These are phyloP conservation scores for Drosophila bunnanda DNA, from an alignment of 2,888 invertebrate genomes.

Conservation along the genomic window DNA sequence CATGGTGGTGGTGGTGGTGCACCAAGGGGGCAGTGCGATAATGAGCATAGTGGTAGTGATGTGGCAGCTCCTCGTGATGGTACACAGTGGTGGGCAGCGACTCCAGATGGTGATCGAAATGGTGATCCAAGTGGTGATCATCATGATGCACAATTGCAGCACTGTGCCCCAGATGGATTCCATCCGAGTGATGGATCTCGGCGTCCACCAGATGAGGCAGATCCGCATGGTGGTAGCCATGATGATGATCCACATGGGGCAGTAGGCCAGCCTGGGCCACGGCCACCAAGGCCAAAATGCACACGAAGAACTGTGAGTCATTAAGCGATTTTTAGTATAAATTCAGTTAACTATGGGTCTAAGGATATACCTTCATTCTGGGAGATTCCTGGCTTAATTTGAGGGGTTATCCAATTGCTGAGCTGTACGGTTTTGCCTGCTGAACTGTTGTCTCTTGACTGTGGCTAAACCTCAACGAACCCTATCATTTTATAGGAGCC, in stretches of 20 bases:
- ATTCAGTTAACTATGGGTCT: accelerated
- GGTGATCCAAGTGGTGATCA: conserved; percentile 61
- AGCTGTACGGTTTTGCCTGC: conserved; percentile 60
- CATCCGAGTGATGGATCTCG: conserved; percentile 71
- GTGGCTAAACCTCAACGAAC: conserved; percentile 58
- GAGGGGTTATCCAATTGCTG: conserved; percentile 68
- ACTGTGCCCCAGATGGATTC: conserved; percentile 81
- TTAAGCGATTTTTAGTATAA: neutral
- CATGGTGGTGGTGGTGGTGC: conserved; percentile 65
- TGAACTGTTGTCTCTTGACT: conserved; percentile 79
- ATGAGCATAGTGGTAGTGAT: conserved; percentile 58
- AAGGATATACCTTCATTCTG: conserved; percentile 80
- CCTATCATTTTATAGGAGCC: conserved; percentile 78
- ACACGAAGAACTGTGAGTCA: conserved; percentile 64
- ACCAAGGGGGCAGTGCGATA: conserved; percentile 59
- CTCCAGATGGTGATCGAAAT: conserved; percentile 65
- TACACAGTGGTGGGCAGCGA: conserved; percentile 72
- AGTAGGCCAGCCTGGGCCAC: conserved; percentile 80
- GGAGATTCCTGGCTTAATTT: conserved; percentile 82
- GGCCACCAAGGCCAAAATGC: conserved; percentile 80
- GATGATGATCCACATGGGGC: conserved; percentile 72
- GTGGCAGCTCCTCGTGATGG: conserved; percentile 81
- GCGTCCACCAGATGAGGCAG: conserved; percentile 70
- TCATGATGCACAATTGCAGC: conserved; percentile 81
- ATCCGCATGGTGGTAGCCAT: conserved; percentile 72